These are phyloP conservation scores for Bombus pyrosoma DNA, from an alignment of 1,140 invertebrate genomes.

Conservation along the genomic window DNA sequence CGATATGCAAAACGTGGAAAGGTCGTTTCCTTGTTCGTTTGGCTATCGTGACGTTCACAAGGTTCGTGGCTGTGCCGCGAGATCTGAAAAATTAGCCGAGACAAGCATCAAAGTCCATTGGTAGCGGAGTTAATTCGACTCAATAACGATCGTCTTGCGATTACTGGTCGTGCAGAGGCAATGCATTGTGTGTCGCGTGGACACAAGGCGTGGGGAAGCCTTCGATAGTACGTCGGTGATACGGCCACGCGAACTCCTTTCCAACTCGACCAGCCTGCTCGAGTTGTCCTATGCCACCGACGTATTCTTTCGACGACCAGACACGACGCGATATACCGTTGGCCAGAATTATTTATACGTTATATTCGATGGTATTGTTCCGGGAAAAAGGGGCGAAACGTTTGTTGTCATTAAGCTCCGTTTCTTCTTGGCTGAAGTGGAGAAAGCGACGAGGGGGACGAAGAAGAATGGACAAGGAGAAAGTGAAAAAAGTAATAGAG, in stretches of 20 bases:
- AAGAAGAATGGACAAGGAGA: slow-evolving; percentile 10
- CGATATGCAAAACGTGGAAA: no score
- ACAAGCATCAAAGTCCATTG: background rate
- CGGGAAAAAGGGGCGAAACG: background rate
- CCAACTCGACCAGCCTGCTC: slow-evolving; percentile 11
- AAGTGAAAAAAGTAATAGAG: slow-evolving; percentile 26
- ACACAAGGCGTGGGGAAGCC: slow-evolving; percentile 64
- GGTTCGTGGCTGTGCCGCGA: background rate
- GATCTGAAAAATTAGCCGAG: background rate
- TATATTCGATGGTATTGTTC: background rate
- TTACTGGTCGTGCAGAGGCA: background rate
- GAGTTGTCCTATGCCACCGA: slow-evolving; percentile 27
- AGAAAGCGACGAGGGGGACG: slow-evolving; percentile 27
- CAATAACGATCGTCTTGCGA: background rate
- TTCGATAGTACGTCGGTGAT: slow-evolving; percentile 57
- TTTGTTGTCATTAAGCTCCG: background rate
- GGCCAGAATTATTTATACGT: background rate
- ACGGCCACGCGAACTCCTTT: slow-evolving; percentile 54
- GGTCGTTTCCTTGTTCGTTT: background rate
- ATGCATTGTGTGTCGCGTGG: slow-evolving; percentile 39
- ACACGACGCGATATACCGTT: background rate
- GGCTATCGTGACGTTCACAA: background rate
- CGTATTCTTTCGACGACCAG: slow-evolving; percentile 31
- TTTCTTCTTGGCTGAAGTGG: background rate
- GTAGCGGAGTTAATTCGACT: background rate